Percentiles rank a stretch among this genome's conserved stretches.
These are phyloP conservation scores for Melipona quadrifasciata DNA, from an alignment of 1,140 invertebrate species.

Conservation along the genomic window DNA sequence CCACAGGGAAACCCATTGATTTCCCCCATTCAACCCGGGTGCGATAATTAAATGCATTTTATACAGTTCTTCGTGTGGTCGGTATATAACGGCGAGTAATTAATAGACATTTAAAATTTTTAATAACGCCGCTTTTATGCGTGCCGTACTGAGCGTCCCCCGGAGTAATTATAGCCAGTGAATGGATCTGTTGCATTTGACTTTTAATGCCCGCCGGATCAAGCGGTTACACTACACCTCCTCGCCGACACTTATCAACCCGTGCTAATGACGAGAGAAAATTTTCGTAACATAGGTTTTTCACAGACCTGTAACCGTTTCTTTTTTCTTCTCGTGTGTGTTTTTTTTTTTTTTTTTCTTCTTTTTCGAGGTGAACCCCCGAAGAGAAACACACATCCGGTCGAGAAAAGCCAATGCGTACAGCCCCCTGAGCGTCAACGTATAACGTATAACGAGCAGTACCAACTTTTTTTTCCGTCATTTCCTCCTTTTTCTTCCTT, in stretches of 20 bases:
- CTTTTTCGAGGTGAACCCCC: not conserved
- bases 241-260: slow-evolving; percentile 67
- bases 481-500: not conserved
- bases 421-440: not conserved
- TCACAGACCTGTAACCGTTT: slow-evolving; percentile 22
- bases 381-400: slow-evolving; percentile 9
- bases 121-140: slow-evolving; percentile 79
- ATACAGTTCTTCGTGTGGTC: slow-evolving; percentile 67
- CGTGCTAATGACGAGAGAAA: slow-evolving; percentile 72
- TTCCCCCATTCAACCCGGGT: slow-evolving; percentile 73
- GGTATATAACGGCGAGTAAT: slow-evolving; percentile 76
- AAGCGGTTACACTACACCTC: slow-evolving; percentile 64
- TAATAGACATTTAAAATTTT: slow-evolving; percentile 80
- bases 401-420: not conserved
- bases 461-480: not conserved
- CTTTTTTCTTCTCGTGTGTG: no score
- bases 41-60: slow-evolving; percentile 80
- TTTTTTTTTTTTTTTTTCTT: not conserved
- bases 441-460: slow-evolving; percentile 9
- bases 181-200: slow-evolving; percentile 78
- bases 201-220: slow-evolving; percentile 76
- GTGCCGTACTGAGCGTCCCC: slow-evolving; percentile 61
- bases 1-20: slow-evolving; percentile 76
- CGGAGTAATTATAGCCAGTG: slow-evolving; percentile 74
- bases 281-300: slow-evolving; percentile 57